A percentile compares a stretch with the other conserved stretches of the same genome.
phyloP scores from a whole-genome alignment of 2,113 vertebrate species.

The Solea senegalensis region DNA sequence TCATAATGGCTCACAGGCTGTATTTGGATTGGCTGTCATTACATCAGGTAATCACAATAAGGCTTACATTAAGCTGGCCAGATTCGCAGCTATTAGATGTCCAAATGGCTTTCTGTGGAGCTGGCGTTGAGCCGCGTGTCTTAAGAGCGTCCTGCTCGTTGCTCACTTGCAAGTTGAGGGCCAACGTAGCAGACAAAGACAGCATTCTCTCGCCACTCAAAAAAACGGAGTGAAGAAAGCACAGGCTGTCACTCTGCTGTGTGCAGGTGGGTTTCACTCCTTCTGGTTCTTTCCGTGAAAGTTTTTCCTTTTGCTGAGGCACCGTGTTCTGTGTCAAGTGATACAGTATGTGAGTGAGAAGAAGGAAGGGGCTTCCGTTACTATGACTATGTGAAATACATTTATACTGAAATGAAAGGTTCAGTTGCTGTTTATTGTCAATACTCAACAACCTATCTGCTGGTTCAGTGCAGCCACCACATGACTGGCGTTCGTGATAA shows the following conservation, averaged over 20 bases:
- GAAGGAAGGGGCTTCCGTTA: background rate
- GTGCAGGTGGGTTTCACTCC: constrained; percentile 13
- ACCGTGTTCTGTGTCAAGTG: constrained; percentile 3
- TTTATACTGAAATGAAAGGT: constrained; percentile 2
- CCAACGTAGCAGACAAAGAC: constrained; percentile 59
- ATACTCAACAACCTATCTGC: background rate
- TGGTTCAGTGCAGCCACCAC: too few species aligned
- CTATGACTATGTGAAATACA: background rate
- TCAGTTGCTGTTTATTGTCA: constrained; percentile 4
- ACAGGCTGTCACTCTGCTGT: background rate
- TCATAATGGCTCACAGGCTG: constrained; percentile 77
- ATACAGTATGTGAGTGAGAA: background rate
- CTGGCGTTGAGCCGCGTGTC: constrained; percentile 55
- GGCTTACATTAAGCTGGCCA: constrained; percentile 69
- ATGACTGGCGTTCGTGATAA: background rate
- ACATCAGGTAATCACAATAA: constrained; percentile 77
- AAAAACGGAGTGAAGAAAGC: constrained; percentile 13
- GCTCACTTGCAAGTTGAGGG: constrained; percentile 30
- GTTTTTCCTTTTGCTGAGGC: background rate
- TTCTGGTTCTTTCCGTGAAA: background rate
- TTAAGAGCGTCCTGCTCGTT: constrained; percentile 47
- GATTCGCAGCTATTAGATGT: constrained; percentile 67
- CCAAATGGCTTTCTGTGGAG: constrained; percentile 63
- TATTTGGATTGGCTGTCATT: constrained; percentile 80
- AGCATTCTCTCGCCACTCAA: constrained; percentile 42